A percentile compares a stretch with the other conserved stretches of the same genome.
These are phyloP conservation scores for Acyrthosiphon pisum DNA, from an alignment of 1,140 invertebrate species.

Conservation along the genomic window DNA sequence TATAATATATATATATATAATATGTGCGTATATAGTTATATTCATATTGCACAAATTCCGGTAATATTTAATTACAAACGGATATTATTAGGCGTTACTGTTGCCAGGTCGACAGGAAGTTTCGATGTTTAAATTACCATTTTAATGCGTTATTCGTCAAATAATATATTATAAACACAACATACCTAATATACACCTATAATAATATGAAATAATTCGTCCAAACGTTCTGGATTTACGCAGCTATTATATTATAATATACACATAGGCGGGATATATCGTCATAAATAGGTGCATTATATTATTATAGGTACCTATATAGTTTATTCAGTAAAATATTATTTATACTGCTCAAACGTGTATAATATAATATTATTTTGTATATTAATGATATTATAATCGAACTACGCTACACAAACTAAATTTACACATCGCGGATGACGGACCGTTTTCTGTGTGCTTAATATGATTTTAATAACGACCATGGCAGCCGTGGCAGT, in stretches of 20 bases:
- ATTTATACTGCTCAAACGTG: background rate
- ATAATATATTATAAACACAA: background rate
- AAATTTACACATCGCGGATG: background rate
- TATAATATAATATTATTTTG: background rate
- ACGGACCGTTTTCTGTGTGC: background rate
- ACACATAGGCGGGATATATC: background rate
- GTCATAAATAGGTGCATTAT: background rate
- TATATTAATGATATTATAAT: background rate
- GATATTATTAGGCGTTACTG: conserved; percentile 49
- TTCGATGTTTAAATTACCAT: conserved; percentile 37
- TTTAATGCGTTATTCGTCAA: conserved; percentile 18
- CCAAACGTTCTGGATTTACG: background rate
- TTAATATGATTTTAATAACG: conserved; percentile 4
- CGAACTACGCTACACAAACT: background rate
- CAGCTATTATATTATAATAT: background rate
- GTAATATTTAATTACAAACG: conserved; percentile 47
- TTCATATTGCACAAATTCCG: conserved; percentile 49
- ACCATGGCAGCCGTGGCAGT: background rate
- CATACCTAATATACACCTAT: background rate
- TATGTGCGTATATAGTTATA: background rate
- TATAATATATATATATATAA: background rate
- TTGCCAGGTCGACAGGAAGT: conserved; percentile 23
- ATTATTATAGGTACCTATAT: too few relatives aligned
- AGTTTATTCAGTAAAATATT: background rate
- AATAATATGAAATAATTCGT: background rate